Conservation (phyloP, 2,113 vertebrate genomes). For the Rissa tridactyla region DNA sequence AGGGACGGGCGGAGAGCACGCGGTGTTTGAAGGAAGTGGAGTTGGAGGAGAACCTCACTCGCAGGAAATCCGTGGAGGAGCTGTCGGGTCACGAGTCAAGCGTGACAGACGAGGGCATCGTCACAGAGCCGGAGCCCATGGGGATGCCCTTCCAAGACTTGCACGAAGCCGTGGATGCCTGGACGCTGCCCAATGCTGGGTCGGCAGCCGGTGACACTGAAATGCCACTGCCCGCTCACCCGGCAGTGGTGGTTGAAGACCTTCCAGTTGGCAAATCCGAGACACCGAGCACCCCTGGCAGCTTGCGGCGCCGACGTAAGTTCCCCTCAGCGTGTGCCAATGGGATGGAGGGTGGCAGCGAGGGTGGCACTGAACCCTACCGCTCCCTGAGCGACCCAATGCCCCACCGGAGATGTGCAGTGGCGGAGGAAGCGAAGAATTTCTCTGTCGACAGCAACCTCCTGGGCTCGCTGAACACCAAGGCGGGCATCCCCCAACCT, state of each 20-base stretch:
- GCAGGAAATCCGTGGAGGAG: slow-evolving; percentile 84
- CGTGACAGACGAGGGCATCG: slow-evolving; percentile 95
- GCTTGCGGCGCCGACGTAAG: slow-evolving; percentile 87
- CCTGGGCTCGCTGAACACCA: slow-evolving; percentile 84
- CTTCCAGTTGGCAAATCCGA: slow-evolving; percentile 71
- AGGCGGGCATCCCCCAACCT: slow-evolving; percentile 74
- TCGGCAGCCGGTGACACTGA: slow-evolving; percentile 21
- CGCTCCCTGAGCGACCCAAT: slow-evolving; percentile 96
- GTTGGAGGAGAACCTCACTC: slow-evolving; percentile 73
- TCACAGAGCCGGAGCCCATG: slow-evolving; percentile 85
- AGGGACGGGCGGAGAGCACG: slow-evolving; percentile 7
- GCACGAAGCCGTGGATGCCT: slow-evolving; percentile 71
- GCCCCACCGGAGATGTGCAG: slow-evolving; percentile 84
- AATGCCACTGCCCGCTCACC: background rate
- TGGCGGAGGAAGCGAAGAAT: slow-evolving; percentile 81
- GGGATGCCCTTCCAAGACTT: slow-evolving; percentile 73
- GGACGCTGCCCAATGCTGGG: slow-evolving; percentile 58
- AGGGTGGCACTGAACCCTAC: slow-evolving; percentile 80
- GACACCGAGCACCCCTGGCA: slow-evolving; percentile 82
- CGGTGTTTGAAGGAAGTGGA: slow-evolving; percentile 62
- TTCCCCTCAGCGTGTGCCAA: slow-evolving; percentile 81
- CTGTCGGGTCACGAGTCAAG: slow-evolving; percentile 91
- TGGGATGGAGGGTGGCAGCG: slow-evolving; percentile 80
- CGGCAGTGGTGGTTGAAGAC: background rate
- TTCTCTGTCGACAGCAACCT: slow-evolving; percentile 96